Percentiles rank a stretch among this genome's conserved stretches.
phyloP scores from a whole-genome alignment of 2,113 vertebrate species.

The Chaetops frenatus region DNA sequence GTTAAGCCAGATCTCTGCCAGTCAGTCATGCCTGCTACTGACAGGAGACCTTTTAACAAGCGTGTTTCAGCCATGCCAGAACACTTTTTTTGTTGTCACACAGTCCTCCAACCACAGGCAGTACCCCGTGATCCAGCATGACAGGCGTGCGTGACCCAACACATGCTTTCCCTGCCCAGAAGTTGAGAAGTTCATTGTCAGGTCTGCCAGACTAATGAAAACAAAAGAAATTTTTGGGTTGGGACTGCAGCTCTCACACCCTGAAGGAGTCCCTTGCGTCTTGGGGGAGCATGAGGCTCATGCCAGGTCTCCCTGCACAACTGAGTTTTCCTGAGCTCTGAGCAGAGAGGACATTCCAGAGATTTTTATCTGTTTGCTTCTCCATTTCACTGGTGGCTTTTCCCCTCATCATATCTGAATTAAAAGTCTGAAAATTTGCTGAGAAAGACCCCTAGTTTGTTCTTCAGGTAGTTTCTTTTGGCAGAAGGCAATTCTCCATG shows the following conservation, averaged over 20 bases:
- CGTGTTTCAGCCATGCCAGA: not conserved
- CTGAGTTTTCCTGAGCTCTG: not conserved
- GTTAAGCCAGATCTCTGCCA: not conserved
- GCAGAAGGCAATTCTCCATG: not conserved
- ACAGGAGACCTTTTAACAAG: not conserved
- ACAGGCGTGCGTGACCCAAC: not conserved
- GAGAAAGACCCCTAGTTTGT: not conserved
- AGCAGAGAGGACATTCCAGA: not conserved
- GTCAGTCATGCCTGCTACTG: not conserved
- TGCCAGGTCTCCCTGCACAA: not conserved
- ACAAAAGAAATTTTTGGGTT: not conserved
- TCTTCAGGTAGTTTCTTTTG: not conserved
- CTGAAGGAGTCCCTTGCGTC: not conserved
- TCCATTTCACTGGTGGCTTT: not conserved
- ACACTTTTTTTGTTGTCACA: not conserved
- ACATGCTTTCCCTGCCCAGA: not conserved
- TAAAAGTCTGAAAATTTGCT: not conserved
- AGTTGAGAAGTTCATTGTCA: not conserved
- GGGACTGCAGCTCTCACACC: not conserved
- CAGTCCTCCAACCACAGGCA: not conserved
- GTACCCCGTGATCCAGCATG: not conserved
- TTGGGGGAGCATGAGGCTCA: accelerated
- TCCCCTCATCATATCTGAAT: not conserved
- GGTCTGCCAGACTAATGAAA: not conserved
- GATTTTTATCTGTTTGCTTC: not conserved